Percentiles rank a stretch among this genome's conserved stretches.
Evolutionary conservation across 2,113 vertebrate genomes (phyloP).

Genomic region (Callipepla californica): DNA sequence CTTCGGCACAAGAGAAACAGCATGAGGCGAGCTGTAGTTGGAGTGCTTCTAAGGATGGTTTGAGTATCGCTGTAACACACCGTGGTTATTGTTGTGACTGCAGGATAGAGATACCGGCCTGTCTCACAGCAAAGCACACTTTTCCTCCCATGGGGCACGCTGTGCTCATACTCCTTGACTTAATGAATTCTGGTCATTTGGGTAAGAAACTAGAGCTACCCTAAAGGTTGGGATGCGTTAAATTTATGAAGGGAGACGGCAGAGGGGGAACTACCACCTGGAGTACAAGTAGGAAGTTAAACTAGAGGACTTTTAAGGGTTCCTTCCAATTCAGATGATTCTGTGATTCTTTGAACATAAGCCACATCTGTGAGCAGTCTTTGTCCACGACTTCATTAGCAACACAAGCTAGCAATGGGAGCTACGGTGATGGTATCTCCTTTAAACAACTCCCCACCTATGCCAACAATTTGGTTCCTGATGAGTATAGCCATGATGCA

Average conservation of each 20-base stretch:
- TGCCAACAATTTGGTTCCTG: not conserved
- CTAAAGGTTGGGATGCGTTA: not conserved
- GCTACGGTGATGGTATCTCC: not conserved
- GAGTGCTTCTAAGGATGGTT: not conserved
- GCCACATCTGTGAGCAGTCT: not conserved
- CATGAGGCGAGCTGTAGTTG: not conserved
- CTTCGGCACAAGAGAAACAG: not conserved
- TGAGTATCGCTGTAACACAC: not conserved
- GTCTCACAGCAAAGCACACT: not conserved
- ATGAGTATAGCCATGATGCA: not conserved
- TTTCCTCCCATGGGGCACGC: not conserved
- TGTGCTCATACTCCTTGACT: not conserved
- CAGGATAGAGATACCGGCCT: not conserved
- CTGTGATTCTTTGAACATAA: not conserved
- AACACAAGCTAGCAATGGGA: not conserved
- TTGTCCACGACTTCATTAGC: not conserved
- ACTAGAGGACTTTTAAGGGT: no score
- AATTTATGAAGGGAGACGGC: not conserved
- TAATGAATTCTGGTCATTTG: not conserved
- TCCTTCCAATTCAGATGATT: no score
- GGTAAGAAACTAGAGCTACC: not conserved
- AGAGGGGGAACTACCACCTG: not conserved
- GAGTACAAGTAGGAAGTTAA: not conserved
- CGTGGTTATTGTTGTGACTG: not conserved
- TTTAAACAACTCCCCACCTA: not conserved